A percentile compares a stretch with the other conserved stretches of the same genome.
phyloP scores from a whole-genome alignment of 2,888 invertebrate genomes.

The Lottia gigantea region DNA sequence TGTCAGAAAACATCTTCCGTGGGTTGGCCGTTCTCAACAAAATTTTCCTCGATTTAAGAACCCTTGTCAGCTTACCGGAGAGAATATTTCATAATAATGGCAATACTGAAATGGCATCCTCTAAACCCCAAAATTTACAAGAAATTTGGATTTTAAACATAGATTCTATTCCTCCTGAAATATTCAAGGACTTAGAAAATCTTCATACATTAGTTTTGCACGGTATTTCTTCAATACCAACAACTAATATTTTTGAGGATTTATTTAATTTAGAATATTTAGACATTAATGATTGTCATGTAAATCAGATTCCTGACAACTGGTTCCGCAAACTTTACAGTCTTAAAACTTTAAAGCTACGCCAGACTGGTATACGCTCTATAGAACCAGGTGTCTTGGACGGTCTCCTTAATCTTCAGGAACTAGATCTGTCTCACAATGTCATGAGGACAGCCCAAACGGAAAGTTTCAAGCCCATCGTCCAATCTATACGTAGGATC shows the following conservation, averaged over 20 bases:
- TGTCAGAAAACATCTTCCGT: constrained; percentile 21
- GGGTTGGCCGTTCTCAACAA: constrained; percentile 24
- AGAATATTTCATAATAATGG: constrained; percentile 23
- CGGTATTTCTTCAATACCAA: constrained; percentile 20
- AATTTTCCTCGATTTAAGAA: constrained; percentile 21
- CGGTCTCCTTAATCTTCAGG: constrained; percentile 23
- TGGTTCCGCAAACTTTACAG: constrained; percentile 29
- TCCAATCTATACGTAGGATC: constrained; percentile 19
- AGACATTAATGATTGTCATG: constrained; percentile 23
- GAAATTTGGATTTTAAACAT: constrained; percentile 26
- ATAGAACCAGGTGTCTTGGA: constrained; percentile 23
- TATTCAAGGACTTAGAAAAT: constrained; percentile 24
- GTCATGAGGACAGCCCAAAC: constrained; percentile 10
- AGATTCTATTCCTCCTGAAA: constrained; percentile 19
- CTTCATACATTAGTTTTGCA: constrained; percentile 22
- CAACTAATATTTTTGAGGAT: constrained; percentile 17
- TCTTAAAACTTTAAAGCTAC: constrained; percentile 28
- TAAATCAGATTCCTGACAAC: constrained; percentile 22
- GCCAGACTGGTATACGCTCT: constrained; percentile 20
- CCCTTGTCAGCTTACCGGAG: constrained; percentile 19
- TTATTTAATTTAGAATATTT: constrained; percentile 25
- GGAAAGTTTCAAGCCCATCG: constrained; percentile 21
- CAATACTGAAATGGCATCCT: not conserved
- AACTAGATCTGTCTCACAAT: constrained; percentile 32
- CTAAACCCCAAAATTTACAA: constrained; percentile 18